Evolutionary conservation across 2,113 vertebrate species (phyloP).

Genomic region (Athene noctua): DNA sequence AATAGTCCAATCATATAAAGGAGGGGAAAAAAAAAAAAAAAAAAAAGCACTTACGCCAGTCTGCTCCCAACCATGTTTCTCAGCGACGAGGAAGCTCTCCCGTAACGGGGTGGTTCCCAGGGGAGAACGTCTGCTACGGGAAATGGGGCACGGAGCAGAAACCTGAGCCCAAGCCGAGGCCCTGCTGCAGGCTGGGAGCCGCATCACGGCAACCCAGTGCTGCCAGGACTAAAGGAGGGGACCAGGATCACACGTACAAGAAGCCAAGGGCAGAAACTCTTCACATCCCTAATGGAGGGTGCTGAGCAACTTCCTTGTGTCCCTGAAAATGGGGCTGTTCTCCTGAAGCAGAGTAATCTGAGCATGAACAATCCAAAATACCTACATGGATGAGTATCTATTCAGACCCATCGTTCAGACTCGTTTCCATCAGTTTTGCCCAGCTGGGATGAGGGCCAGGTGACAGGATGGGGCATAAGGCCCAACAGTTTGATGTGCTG

Average conservation of each 20-base stretch:
- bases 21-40: no score
- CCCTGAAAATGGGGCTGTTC: accelerated
- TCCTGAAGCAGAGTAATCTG: neutral
- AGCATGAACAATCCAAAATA: neutral
- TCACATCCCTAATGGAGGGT: neutral
- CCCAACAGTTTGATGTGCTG: neutral
- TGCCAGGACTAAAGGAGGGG: neutral
- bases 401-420: neutral
- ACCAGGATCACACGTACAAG: neutral
- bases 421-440: neutral
- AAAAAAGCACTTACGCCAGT: accelerated
- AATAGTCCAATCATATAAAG: neutral
- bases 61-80: neutral
- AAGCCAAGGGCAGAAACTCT: neutral
- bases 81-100: neutral
- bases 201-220: neutral
- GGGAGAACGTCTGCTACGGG: neutral
- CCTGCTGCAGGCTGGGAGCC: neutral
- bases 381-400: neutral
- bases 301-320: neutral
- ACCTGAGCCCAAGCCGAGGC: neutral
- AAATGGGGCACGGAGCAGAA: neutral
- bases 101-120: neutral
- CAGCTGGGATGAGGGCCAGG: accelerated
- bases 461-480: neutral